Base-by-base conservation (phyloP, 2,797 vertebrate genomes). In the Podargus strigoides region DNA sequence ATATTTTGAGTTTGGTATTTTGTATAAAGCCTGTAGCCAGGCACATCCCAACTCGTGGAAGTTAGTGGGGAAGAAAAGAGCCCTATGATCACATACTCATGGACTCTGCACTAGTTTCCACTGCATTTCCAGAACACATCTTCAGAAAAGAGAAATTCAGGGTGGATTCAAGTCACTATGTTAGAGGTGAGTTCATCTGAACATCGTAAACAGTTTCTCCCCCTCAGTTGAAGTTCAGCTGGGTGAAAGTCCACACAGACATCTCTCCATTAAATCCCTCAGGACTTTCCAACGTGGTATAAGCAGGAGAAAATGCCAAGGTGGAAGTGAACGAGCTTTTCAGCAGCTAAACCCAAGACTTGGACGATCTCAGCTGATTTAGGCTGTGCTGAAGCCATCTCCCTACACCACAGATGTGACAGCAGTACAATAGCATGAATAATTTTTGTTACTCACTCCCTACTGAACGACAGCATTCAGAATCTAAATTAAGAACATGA, bases 271-370 rank as follows among this genome's bases (percentile, higher is more conserved):
- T 17, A 30, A 34, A 60, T 63, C 23, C n/a, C 14, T 59, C 18
- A 60, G 7, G 27, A 46, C 27, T 55, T 70, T 42, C 27, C 53
- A 78, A 10, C 0, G 0, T 1, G 17, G 6, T 8, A 2, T 2
- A 18, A 79, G 18, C 21, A 69, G 14, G 9, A 82, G 19, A 53
- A 80, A 67, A 55, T 3, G 7, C 50, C 44, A 34, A 52, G 75
- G 23, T 24, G 9, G 4, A 41, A n/a, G 12, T 1, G 21, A 67
- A 44, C 2, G 77, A 73, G 14, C 14, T 69, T 77, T 62, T 9
- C 18, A 21, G 47, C 0, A 1, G 28, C 37, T 32, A 85, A 53
- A 76, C 9, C 32, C 34, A 32, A 39, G 41, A 16, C n/a, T 16
- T 12, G 52, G 50, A 52, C 0, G 5, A 83, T 22, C 46, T 37